A percentile compares a stretch with the other conserved stretches of the same genome.
phyloP scores from a whole-genome alignment of 2,888 invertebrate genomes.

The Caenorhabditis sp. region DNA sequence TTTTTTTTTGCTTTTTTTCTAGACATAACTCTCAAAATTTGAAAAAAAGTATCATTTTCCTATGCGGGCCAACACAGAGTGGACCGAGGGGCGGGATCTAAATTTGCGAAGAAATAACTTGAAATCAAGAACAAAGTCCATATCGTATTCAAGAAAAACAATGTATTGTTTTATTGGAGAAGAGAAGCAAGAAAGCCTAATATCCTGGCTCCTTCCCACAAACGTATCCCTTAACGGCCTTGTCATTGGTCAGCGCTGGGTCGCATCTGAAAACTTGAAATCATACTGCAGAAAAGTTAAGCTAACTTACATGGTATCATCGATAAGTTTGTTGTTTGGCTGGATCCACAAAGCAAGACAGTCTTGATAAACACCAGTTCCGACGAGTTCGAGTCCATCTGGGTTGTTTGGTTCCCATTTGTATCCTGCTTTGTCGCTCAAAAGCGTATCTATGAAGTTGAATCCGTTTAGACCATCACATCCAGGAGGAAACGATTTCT shows the following conservation, averaged over 20 bases:
- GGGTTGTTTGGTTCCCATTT: conserved; percentile 15
- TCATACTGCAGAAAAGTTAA: neutral
- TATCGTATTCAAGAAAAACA: neutral
- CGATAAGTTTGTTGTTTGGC: neutral
- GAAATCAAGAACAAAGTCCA: neutral
- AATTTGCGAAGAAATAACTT: too few species aligned
- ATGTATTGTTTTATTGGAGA: neutral
- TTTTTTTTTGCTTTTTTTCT: too few species aligned
- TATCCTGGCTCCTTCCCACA: conserved; percentile 29
- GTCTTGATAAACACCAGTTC: neutral
- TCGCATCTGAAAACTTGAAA: conserved; percentile 9
- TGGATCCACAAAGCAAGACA: conserved; percentile 24
- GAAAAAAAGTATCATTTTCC: too few species aligned
- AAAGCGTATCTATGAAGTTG: conserved; percentile 8
- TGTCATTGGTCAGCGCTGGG: neutral
- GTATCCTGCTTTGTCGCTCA: conserved; percentile 9
- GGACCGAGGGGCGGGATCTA: too few species aligned
- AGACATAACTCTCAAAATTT: too few species aligned
- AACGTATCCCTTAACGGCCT: neutral
- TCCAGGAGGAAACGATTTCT: neutral
- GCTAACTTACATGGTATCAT: conserved; percentile 21
- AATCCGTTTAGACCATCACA: conserved; percentile 6
- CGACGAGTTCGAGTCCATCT: neutral
- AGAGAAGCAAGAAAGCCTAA: neutral
- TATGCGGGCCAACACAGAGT: too few species aligned